phyloP scores from a whole-genome alignment of 2,797 vertebrate species.

The Prionace glauca region DNA sequence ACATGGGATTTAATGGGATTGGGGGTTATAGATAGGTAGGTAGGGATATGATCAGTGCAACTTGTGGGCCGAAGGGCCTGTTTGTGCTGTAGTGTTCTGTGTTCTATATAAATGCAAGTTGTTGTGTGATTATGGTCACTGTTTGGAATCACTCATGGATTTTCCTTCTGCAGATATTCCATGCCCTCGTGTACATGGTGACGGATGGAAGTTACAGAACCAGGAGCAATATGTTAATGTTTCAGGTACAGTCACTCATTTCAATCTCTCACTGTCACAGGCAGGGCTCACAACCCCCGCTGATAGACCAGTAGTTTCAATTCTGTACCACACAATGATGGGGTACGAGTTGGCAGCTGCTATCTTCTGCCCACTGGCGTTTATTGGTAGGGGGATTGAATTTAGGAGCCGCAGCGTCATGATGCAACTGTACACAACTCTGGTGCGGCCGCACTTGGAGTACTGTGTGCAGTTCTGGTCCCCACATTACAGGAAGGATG shows the following conservation, averaged over 20 bases:
- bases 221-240: conserved; percentile 54
- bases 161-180: conserved; percentile 50
- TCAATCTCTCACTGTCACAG: background rate
- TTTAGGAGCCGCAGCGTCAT: too few species aligned
- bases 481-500: too few species aligned
- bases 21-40: too few species aligned
- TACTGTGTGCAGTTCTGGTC: too few species aligned
- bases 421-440: too few species aligned
- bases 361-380: background rate
- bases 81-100: too few species aligned
- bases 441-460: too few species aligned
- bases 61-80: too few species aligned
- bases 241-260: conserved; percentile 53
- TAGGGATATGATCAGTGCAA: too few species aligned
- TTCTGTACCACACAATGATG: background rate
- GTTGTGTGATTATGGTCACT: too few species aligned
- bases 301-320: background rate
- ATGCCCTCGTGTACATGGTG: conserved; percentile 62
- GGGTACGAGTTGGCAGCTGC: background rate
- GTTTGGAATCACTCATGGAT: background rate
- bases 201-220: conserved; percentile 64
- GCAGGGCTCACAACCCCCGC: background rate
- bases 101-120: background rate
- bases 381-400: too few species aligned
- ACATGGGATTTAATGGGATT: too few species aligned